Evolutionary conservation across 2,113 vertebrate genomes (phyloP).

Genomic region (Petaurus breviceps): DNA sequence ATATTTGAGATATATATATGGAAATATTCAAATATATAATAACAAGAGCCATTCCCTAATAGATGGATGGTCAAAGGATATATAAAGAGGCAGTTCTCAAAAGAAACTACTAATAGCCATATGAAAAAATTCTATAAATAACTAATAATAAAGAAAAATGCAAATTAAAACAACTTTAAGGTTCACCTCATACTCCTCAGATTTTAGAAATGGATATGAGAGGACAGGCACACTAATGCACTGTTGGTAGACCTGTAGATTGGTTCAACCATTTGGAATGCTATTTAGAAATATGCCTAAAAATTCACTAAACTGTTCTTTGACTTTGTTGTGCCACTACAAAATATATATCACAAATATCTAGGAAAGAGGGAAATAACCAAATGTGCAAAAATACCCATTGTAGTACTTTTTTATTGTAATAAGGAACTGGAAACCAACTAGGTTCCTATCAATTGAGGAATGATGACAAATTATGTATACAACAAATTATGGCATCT

Average conservation of each 20-base stretch:
- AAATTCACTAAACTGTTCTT: background rate
- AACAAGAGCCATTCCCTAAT: background rate
- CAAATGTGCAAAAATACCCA: background rate
- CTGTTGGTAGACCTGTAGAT: no score
- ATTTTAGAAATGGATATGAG: background rate
- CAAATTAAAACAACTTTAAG: background rate
- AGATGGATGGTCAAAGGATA: background rate
- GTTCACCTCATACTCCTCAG: background rate
- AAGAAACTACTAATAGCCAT: background rate
- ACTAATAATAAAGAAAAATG: background rate
- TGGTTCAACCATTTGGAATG: background rate
- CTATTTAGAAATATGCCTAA: background rate
- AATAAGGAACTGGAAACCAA: background rate
- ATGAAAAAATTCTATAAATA: background rate
- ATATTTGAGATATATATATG: background rate
- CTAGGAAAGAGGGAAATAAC: background rate
- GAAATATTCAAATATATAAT: background rate
- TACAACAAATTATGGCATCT: background rate
- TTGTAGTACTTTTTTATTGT: background rate
- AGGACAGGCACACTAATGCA: background rate
- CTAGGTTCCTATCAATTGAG: background rate
- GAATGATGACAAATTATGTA: background rate
- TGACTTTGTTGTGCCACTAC: background rate
- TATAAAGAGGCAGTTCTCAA: background rate
- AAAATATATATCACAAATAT: background rate